Conservation (phyloP, 2,797 vertebrate species). For the Lepus oiostolus region DNA sequence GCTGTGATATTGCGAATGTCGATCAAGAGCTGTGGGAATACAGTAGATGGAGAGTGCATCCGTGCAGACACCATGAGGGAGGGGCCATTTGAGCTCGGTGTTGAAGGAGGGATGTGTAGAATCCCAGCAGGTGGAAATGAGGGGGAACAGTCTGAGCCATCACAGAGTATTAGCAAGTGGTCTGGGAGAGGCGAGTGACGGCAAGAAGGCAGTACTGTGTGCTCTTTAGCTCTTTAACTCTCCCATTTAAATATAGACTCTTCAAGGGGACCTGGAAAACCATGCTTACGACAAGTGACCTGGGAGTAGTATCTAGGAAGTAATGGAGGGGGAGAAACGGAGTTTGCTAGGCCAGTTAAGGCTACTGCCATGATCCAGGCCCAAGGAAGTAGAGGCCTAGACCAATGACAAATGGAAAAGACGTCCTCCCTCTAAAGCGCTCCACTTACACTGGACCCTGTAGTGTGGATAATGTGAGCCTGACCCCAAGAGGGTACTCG, state of each 20-base stretch:
- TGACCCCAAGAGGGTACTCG: neutral
- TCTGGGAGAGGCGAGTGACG: neutral
- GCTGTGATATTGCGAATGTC: neutral
- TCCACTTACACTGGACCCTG: neutral
- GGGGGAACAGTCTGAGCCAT: neutral
- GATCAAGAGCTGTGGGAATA: neutral
- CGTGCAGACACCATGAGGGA: neutral
- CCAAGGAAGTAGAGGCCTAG: constrained; percentile 16
- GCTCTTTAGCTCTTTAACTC: constrained; percentile 1
- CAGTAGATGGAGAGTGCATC: too few species aligned
- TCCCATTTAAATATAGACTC: too few species aligned
- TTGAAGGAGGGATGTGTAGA: neutral
- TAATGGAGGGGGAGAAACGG: neutral
- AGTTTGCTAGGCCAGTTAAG: neutral
- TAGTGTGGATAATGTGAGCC: neutral
- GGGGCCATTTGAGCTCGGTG: neutral
- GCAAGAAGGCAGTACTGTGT: neutral
- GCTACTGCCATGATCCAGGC: neutral
- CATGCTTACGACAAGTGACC: neutral
- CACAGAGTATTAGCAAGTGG: neutral
- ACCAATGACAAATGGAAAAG: constrained; percentile 5
- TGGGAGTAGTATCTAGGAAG: neutral
- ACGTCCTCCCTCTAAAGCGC: neutral
- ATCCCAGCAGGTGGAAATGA: neutral
- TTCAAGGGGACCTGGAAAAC: constrained; percentile 22